Percentiles rank a stretch among this genome's conserved stretches.
These are phyloP conservation scores for Tuberolachnus salignus DNA, from an alignment of 2,888 invertebrate species.

Conservation along the genomic window DNA sequence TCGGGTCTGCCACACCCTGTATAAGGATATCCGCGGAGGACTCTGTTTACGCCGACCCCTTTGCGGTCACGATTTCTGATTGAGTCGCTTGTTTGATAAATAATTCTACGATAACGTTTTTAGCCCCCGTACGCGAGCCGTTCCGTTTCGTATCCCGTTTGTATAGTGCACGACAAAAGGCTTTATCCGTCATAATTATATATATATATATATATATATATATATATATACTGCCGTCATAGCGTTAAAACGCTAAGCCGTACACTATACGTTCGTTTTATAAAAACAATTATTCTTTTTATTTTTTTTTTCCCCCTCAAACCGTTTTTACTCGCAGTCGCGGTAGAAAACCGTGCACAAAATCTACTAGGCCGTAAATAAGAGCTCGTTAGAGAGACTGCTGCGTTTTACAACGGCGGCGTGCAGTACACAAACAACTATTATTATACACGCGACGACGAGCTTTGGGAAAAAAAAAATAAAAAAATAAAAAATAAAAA, in stretches of 20 bases:
- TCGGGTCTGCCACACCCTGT: too few relatives aligned
- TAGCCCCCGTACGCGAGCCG: too few relatives aligned
- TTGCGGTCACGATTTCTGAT: slow-evolving; percentile 41
- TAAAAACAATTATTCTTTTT: slow-evolving; percentile 8
- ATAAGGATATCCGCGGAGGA: background rate
- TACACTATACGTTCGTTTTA: background rate
- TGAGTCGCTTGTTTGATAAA: slow-evolving; percentile 10
- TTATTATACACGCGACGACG: too few relatives aligned
- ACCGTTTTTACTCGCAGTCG: background rate
- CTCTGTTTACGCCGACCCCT: slow-evolving; percentile 1
- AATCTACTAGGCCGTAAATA: slow-evolving; percentile 42
- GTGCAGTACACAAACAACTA: too few relatives aligned
- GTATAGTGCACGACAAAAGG: background rate
- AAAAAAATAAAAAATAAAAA: too few relatives aligned
- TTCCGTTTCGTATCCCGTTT: background rate
- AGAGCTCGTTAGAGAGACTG: slow-evolving; percentile 27
- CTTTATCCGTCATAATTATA: too few relatives aligned
- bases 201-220: too few relatives aligned
- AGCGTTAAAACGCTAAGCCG: too few relatives aligned
- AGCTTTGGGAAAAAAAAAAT: slow-evolving; percentile 24
- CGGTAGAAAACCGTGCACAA: background rate
- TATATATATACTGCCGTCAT: too few relatives aligned
- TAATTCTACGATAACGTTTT: slow-evolving; percentile 35
- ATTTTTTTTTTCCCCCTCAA: background rate
- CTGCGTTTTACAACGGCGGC: background rate